phyloP scores from a whole-genome alignment of 1,140 invertebrate genomes.

The Thaumetopoea pityocampa region DNA sequence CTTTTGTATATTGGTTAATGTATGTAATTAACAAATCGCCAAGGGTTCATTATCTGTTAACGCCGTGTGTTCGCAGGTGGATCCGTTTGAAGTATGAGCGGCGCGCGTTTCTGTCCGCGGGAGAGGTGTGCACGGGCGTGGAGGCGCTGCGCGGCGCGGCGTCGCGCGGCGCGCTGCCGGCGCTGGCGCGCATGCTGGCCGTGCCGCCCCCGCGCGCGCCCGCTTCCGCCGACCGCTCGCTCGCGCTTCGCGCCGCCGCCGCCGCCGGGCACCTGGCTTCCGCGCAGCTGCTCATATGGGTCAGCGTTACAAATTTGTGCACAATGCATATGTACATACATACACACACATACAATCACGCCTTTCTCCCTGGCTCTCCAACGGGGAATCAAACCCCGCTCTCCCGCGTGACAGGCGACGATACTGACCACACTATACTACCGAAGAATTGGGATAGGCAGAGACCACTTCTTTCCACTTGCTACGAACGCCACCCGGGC shows the following conservation, averaged over 20 bases:
- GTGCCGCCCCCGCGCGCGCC: constrained; percentile 39
- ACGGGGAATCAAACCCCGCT: too few species aligned
- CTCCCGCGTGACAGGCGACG: too few species aligned
- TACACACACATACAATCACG: too few species aligned
- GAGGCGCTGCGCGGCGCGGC: constrained; percentile 38
- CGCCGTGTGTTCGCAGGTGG: constrained; percentile 37
- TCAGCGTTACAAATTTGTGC: constrained; percentile 62
- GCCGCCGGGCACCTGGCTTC: constrained; percentile 92
- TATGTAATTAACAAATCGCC: too few species aligned
- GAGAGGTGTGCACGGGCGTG: constrained; percentile 9
- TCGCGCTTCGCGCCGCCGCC: constrained; percentile 88
- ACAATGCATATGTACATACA: background rate
- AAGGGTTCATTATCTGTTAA: too few species aligned
- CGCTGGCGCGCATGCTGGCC: constrained; percentile 39
- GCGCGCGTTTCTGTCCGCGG: constrained; percentile 45
- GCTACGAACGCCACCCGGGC: too few species aligned
- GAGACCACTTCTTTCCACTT: too few species aligned
- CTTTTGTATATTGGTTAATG: too few species aligned
- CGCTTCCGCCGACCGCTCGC: constrained; percentile 72
- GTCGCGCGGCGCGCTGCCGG: constrained; percentile 36
- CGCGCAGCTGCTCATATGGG: constrained; percentile 95
- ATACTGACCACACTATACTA: too few species aligned
- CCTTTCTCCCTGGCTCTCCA: too few species aligned
- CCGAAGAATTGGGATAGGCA: too few species aligned
- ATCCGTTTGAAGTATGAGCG: constrained; percentile 64